Base-by-base conservation (phyloP, 2,797 vertebrate genomes). In the Limosa lapponica region DNA sequence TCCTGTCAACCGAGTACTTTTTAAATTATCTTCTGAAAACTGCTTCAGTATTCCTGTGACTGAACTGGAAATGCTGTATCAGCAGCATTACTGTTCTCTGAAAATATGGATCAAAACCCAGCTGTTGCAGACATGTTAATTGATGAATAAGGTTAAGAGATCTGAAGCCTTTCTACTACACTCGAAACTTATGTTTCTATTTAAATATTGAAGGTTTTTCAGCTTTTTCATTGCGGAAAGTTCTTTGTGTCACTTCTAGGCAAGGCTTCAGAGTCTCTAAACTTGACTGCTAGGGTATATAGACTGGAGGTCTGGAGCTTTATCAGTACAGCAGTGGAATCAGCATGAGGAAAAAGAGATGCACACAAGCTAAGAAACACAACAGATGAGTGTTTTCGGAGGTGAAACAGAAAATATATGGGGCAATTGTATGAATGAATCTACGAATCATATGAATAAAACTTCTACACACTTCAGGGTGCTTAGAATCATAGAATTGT, bases 1-100 rank as follows among this genome's bases (percentile, higher is more conserved):
- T 93, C 74, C 92, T 96, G 95, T 95, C 96, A 96, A 89, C 92
- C 23, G 83, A 82, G 84, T 89, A 83, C 90, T 96, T 94, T 95
- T 94, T 25, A 93, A 96, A 95, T 92, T 82, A 89, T 92, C 84
- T 95, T 95, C 90, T 85, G 81, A 96, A 91, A 95, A 92, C 71
- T 3, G 7, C 86, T 92, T 93, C 67, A 84, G 36, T 87, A 87
- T 94, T 95, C 86, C 82, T 94, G 74, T n/a, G 55, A 92, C 93
- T 89, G 84, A 92, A 70, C 87, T 92, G 78, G 71, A 96, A 95
- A 80, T 85, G 95, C 95, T 96, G 81, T 80, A 85, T 96, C 95
- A 96, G 95, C 95, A 96, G 83, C 95, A 94, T 39, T 80, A 79
- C 90, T 92, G 36, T 95, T 95, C 93, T 92, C 93, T 87, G 83